A percentile compares a stretch with the other conserved stretches of the same genome.
These are phyloP conservation scores for Parthenolecanium corni DNA, from an alignment of 2,888 invertebrate genomes.

Conservation along the genomic window DNA sequence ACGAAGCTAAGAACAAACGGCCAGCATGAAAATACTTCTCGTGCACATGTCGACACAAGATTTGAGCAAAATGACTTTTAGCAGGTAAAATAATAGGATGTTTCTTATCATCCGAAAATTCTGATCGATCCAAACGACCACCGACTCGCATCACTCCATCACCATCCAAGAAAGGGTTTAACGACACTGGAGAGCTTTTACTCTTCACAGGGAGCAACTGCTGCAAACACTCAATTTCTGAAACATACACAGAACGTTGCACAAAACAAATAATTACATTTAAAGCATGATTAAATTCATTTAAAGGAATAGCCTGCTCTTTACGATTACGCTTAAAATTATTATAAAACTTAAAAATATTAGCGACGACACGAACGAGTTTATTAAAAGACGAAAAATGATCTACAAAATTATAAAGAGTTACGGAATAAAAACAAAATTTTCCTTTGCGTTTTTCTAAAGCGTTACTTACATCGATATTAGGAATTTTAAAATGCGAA, in stretches of 20 bases:
- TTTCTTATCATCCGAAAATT: constrained; percentile 25
- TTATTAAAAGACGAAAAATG: not conserved
- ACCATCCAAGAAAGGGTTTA: constrained; percentile 31
- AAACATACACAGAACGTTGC: not conserved
- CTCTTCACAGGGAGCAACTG: not conserved
- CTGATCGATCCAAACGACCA: constrained; percentile 29
- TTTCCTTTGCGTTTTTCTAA: too few species aligned
- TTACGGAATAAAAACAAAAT: not conserved
- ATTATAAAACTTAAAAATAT: not conserved
- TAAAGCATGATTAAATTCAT: not conserved
- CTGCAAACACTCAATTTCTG: not conserved
- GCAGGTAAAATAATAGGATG: constrained; percentile 32
- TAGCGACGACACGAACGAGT: not conserved
- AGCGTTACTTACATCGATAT: too few species aligned
- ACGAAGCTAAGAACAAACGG: not conserved
- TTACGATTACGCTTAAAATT: not conserved
- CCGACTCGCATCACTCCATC: constrained; percentile 28
- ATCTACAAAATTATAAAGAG: too few species aligned
- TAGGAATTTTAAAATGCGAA: not conserved
- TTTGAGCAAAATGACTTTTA: constrained; percentile 22
- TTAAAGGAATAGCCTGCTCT: not conserved
- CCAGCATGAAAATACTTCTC: constrained; percentile 29
- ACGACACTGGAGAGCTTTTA: constrained; percentile 4
- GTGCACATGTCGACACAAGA: constrained; percentile 30
- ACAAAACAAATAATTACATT: not conserved